Evolutionary conservation across 2,113 vertebrate species (phyloP), one percentile per base, ranked within the genome.

Genomic region (Channa argus): DNA sequence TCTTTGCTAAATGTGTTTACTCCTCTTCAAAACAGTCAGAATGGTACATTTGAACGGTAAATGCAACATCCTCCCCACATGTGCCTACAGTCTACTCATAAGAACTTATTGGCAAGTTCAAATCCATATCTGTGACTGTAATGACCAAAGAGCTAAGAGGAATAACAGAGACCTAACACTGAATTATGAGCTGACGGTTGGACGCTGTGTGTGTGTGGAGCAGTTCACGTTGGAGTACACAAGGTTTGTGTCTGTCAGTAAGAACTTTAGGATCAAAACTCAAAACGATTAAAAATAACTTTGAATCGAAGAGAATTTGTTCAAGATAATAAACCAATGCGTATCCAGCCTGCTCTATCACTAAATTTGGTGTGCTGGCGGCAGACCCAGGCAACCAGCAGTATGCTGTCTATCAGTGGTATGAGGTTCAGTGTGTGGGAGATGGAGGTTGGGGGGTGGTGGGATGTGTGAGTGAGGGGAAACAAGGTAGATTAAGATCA

Each of bases 401-500:
- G 83, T 49, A 54, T 45, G 63, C 79, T 79, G 85, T 88, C 90
- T 82, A 83, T 92, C 92, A 84, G 86, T 67, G 6, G 46, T 62
- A 46, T 71, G 77, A 85, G 83, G 68, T 75, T 64, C 84, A 71
- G 84, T 87, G 88, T 86, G 82, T 82, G 88, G 83, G 85, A 91
- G 82, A 87, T 76, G 73, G 74, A 59, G 73, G 68, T 63, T 47
- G 65, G 60, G 55, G 37, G 79, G 59, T 55, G 60, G 38, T 56
- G 46, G 60, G 47, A 45, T 60, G 53, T 49, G 63, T 66, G 68
- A 88, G 24, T 24, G 24, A 24, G 24, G 85, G 52, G 82, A 87
- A 85, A 80, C 83, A 79, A 88, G 79, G 79, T 71, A 93, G 91
- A 94, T 93, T 92, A 93, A 91, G 91, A 93, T 93, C 86, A 90